Conservation (phyloP, 1,140 invertebrate species). For the Drosophila kikkawai region DNA sequence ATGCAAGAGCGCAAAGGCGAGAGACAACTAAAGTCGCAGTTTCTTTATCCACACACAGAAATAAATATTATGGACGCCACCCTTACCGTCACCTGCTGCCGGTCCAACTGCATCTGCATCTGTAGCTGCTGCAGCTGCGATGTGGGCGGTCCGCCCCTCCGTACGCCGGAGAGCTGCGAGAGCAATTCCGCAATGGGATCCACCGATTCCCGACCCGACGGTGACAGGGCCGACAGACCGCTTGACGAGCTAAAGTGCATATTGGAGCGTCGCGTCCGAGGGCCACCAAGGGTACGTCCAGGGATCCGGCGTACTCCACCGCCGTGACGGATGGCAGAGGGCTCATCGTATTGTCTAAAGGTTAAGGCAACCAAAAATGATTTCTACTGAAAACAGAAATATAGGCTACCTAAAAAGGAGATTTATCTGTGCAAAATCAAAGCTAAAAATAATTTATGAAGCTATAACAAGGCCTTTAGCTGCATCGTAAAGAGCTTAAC, state of each 20-base stretch:
- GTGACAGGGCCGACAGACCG: conserved; percentile 91
- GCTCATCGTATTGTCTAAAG: conserved; percentile 90
- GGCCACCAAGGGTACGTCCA: conserved; percentile 90
- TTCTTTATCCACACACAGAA: conserved; percentile 60
- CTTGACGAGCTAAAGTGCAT: conserved; percentile 96
- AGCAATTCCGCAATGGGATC: conserved; percentile 98
- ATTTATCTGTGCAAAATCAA: not conserved
- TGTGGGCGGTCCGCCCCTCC: conserved; percentile 90
- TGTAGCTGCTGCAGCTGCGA: conserved; percentile 94
- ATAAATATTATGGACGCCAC: conserved; percentile 12
- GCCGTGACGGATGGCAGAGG: conserved; percentile 91
- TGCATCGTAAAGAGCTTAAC: conserved; percentile 9
- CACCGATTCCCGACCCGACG: conserved; percentile 93
- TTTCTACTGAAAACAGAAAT: not conserved
- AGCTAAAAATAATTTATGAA: not conserved
- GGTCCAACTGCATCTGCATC: conserved; percentile 95
- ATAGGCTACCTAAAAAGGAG: not conserved
- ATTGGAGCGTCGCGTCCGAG: conserved; percentile 92
- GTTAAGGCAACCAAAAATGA: conserved; percentile 87
- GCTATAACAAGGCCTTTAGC: conserved; percentile 1
- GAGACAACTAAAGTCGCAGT: conserved; percentile 46
- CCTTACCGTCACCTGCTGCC: conserved; percentile 92
- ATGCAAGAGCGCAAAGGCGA: conserved; percentile 55
- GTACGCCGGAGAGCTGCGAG: conserved; percentile 95
- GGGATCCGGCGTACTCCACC: conserved; percentile 94